Evolutionary conservation across 2,797 vertebrate genomes (phyloP), one percentile per base, ranked within the genome.

Genomic region (Onychomys torridus): DNA sequence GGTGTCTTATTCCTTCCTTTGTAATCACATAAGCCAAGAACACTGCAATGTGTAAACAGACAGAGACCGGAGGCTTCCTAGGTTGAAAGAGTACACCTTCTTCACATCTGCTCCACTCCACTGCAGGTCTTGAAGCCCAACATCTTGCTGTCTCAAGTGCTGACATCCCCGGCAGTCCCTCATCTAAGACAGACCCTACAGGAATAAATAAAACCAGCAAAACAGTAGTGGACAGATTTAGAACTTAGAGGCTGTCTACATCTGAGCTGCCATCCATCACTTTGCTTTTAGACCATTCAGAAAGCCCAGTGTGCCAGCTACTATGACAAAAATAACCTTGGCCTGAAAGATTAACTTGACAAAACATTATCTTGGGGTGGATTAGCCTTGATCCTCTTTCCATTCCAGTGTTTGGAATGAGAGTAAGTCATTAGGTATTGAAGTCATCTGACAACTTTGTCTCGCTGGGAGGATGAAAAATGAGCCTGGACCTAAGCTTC

Each of bases 361-460:
- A 90, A 96, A 90, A 49, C 21, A 1, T 25, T 52, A 89, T 82
- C 14, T 83, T 57, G 65, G 25, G 71, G 82, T 95, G 63, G 92
- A 97, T 96, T 94, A 92, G 69, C n/a, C 4, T 29, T 69, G 88
- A 95, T 95, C 57, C 55, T n/a, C 12, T 27, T 57, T 86, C 63
- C 12, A 17, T 57, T 87, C 32, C 67, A 43, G 59, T 32, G 77
- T 91, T 89, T 21, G 40, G 75, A 73, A 81, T 86, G n/a, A 93
- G 34, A 37, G 1, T 95, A 91, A 91, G 52, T 90, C 85, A 81
- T 73, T 87, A 59, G 52, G 37, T 90, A 67, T 19, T 95, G 85
- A 91, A 29, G 90, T 52, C 67, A 7, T 95, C 89, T 94, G 95
- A 93, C 90, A 92, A 69, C 69, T 93, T 87, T 86, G 65, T 93